phyloP scores from a whole-genome alignment of 2,797 vertebrate species.

The Sphenopsis melanotis region DNA sequence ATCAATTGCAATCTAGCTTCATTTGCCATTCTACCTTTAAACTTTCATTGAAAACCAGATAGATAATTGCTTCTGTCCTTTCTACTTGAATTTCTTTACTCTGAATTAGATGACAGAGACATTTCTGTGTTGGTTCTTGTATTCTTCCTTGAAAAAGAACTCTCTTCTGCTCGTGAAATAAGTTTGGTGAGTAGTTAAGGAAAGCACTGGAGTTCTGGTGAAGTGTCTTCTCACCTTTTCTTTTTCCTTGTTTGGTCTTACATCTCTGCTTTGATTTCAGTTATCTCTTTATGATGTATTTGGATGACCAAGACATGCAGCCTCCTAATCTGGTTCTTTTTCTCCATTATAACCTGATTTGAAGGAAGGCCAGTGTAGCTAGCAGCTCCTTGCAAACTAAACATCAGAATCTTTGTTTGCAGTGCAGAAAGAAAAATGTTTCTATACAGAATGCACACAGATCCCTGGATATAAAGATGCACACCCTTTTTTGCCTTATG shows the following conservation, averaged over 20 bases:
- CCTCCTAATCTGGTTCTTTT: neutral
- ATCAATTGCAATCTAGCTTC: neutral
- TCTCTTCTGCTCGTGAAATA: fast-evolving
- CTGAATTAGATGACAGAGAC: neutral
- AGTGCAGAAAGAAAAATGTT: neutral
- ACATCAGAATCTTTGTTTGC: neutral
- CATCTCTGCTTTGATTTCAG: neutral
- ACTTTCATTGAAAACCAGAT: neutral
- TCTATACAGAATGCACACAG: neutral
- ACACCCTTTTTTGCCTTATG: neutral
- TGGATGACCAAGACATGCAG: neutral
- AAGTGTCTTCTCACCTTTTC: neutral
- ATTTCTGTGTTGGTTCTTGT: neutral
- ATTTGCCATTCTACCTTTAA: neutral
- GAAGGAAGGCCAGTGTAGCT: neutral
- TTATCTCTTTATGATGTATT: neutral
- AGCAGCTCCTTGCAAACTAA: neutral
- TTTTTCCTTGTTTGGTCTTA: neutral
- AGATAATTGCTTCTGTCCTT: neutral
- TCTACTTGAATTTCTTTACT: neutral
- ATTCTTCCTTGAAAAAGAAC: neutral
- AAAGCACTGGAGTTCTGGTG: neutral
- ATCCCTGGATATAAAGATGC: neutral
- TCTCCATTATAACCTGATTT: neutral
- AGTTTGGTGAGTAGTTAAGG: neutral